These are phyloP conservation scores for Cranoglanis bouderius DNA, from an alignment of 2,113 vertebrate species.

Conservation along the genomic window DNA sequence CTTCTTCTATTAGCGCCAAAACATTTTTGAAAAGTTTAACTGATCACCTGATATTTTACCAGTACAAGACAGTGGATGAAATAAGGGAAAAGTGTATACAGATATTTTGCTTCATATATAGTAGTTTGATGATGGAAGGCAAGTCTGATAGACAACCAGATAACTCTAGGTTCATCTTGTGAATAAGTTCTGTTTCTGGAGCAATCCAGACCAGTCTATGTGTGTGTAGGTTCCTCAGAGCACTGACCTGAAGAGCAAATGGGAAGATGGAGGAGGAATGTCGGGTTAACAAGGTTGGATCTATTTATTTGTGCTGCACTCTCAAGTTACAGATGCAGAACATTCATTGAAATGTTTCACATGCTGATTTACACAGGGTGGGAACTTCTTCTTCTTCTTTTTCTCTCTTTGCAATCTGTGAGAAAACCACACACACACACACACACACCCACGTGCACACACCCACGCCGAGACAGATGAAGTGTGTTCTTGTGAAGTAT, in stretches of 20 bases:
- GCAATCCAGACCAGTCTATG: neutral
- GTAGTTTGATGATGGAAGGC: neutral
- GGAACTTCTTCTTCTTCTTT: neutral
- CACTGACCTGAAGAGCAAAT: slow-evolving; percentile 5
- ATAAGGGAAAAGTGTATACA: too few relatives aligned
- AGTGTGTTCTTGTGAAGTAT: slow-evolving; percentile 44
- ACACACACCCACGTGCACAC: slow-evolving; percentile 33
- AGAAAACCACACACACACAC: slow-evolving; percentile 21
- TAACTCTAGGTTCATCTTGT: neutral
- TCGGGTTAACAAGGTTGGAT: slow-evolving; percentile 13
- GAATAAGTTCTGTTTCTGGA: neutral
- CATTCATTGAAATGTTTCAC: slow-evolving; percentile 34
- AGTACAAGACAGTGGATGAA: too few relatives aligned
- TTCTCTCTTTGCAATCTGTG: slow-evolving; percentile 43
- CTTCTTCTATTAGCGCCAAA: too few relatives aligned
- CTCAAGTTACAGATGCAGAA: slow-evolving; percentile 39
- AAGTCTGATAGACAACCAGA: too few relatives aligned
- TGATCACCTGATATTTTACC: too few relatives aligned
- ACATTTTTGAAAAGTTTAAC: too few relatives aligned
- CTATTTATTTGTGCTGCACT: slow-evolving; percentile 50
- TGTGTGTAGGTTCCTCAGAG: slow-evolving; percentile 13
- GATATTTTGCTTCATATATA: neutral
- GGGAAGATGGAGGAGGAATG: neutral
- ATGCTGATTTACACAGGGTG: neutral
- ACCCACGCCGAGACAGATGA: slow-evolving; percentile 51